A percentile compares a stretch with the other conserved stretches of the same genome.
phyloP scores from a whole-genome alignment of 1,140 invertebrate genomes.

The Diuraphis noxia region DNA sequence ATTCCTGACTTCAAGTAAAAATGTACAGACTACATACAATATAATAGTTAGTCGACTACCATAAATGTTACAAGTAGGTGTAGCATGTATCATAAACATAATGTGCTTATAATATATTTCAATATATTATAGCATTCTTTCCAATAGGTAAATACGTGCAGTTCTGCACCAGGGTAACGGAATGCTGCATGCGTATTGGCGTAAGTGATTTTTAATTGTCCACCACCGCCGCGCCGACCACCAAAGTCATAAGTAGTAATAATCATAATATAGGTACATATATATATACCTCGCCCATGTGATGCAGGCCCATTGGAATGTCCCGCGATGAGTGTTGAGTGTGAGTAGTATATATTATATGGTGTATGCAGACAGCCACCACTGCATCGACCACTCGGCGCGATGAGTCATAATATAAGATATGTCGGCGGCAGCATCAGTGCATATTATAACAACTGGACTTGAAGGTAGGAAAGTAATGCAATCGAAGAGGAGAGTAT shows the following conservation, averaged over 20 bases:
- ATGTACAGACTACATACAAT: neutral
- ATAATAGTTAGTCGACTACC: neutral
- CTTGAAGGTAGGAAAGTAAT: neutral
- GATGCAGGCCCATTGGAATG: slow-evolving; percentile 43
- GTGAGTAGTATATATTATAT: neutral
- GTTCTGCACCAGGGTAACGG: slow-evolving; percentile 18
- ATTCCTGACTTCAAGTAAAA: neutral
- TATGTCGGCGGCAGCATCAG: neutral
- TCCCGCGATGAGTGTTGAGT: neutral
- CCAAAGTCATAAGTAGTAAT: neutral
- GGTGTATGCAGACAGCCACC: neutral
- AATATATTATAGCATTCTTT: neutral
- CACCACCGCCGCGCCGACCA: slow-evolving; percentile 4
- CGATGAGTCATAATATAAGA: slow-evolving; percentile 37
- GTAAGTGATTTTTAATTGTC: slow-evolving; percentile 50
- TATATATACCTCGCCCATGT: neutral
- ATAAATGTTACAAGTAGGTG: too few species aligned
- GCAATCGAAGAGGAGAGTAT: too few species aligned
- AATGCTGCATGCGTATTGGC: neutral
- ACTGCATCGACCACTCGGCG: neutral
- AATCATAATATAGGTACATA: neutral
- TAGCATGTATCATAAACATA: neutral
- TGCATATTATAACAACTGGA: neutral
- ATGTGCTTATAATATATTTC: neutral
- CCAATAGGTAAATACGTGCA: neutral